Base-by-base conservation (phyloP, 2,888 invertebrate genomes). In the Agrilus mali region DNA sequence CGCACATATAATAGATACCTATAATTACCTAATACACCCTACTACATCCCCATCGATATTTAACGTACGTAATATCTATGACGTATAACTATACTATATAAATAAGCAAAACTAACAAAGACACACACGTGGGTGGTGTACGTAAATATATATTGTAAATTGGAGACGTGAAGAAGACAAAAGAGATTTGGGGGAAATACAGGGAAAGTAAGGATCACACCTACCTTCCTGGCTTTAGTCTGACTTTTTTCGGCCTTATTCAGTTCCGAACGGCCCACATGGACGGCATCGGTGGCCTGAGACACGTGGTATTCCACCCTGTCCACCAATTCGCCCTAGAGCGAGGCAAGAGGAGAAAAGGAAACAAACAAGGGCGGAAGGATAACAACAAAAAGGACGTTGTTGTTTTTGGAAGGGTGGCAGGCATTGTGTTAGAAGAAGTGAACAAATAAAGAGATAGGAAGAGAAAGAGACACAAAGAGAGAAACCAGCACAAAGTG, bases 281-380 rank as follows among this genome's bases (percentile, higher is more conserved):
- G 82, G 60, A 92, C 84, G 73, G 85, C 86, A 68, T 88, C 86
- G 55, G 79, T 79, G 54, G 90, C 83, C 68, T 84, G 81, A 60
- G 82, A 80, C 55, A 94, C 93, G 72, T 92, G 88, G 74, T 86
- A 86, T 75, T 94, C 93, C 71, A 94, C 87, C 68, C 88, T 78
- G 75, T 93, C 90, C 65, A 93, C 80, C 77, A 90, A 82, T 73
- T 93, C 92, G 64, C 92, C 94, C 93, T 94, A 74, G 47, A 57
- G 49, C 46, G 50, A 45, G 49, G 42, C 43, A 43, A 41, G 52
- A 46, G 47, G 46, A 37, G 46, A 45, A 36, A 42, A 34, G 47
- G 47, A 40, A 47, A 49, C 48, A 44, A 48, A 46, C 38, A 36
- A 45, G 46, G 41, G 39, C n/a, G n/a, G n/a, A 44, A 46, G 41